Percentiles rank a stretch among this genome's conserved stretches.
Conservation (phyloP, 2,797 vertebrate genomes). For the Lepilemur septentrionalis region DNA sequence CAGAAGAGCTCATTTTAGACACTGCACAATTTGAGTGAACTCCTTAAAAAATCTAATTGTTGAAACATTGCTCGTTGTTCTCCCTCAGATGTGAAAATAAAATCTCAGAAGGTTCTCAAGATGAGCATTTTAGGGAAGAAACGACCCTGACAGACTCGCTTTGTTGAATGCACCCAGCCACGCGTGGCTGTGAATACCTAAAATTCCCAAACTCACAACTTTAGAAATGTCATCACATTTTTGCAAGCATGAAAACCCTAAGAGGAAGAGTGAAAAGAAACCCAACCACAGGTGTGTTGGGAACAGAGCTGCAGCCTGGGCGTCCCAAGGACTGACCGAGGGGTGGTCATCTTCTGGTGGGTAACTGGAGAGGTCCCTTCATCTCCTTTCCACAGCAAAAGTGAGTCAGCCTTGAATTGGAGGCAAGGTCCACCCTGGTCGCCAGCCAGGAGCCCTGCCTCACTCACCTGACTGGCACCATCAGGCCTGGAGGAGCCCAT, state of each 20-base stretch:
- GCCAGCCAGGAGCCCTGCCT: neutral
- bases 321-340: rapidly evolving
- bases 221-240: neutral
- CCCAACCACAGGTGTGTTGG: neutral
- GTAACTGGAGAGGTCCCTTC: neutral
- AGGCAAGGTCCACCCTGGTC: too few relatives aligned
- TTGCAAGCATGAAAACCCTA: neutral
- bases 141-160: neutral
- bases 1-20: neutral
- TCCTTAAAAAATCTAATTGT: neutral
- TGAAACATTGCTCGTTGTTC: neutral
- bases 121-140: neutral
- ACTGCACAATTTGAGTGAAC: neutral
- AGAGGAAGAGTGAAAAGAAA: neutral
- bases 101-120: neutral
- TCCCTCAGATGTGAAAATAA: neutral
- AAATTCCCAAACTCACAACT: neutral
- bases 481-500: neutral
- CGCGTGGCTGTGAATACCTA: neutral
- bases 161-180: neutral
- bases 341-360: neutral
- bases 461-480: rapidly evolving
- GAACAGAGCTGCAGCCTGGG: neutral
- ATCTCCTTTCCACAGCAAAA: neutral
- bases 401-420: neutral